Base-by-base conservation (phyloP, 2,888 invertebrate species). In the Synanthedon formicaeformis region DNA sequence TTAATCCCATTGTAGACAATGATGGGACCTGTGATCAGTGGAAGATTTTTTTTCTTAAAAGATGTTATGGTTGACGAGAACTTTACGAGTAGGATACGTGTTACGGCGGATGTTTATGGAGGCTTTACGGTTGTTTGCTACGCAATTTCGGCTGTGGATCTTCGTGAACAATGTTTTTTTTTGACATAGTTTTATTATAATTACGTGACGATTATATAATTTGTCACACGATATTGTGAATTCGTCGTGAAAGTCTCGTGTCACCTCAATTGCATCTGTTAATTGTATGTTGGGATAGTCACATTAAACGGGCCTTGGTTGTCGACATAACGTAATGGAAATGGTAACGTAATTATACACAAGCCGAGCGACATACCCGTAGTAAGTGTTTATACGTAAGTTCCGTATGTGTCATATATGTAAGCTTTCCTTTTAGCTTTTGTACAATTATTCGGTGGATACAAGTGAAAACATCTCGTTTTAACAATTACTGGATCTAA, bases 1-100 rank as follows among this genome's bases (percentile, higher is more conserved):
- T 81, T 78, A 76, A 67, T 74, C 63, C 69, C 66, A 60, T 62
- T 55, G 58, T 60, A 68, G 63, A 75, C 75, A 78, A 79, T 77
- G 72, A 76, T 72, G 74, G 69, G 64, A 70, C 62, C 62, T 70
- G 69, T 70, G 69, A 67, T 59, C 58, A 64, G 59, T 58, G 67
- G 62, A 64, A 34, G 10, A 60, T 69, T 67, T 78, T 18, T 23
- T 73, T 71, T 65, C 63, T 66, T 60, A 59, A 58, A n/a, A 45
- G 45, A 14, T 45, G 14, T n/a, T 45, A 45, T 12, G 45, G 45
- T 45, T 45, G 3, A 13, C 13, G 45, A 45, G 13, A 45, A 45
- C 45, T 10, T 10, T 34, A 34, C 34, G 34, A 34, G 6, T 34
- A 14, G n/a, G 16, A 45, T 45, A n/a, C 14, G 45, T n/a, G 11